Evolutionary conservation across 2,888 invertebrate genomes (phyloP), one percentile per base, ranked within the genome.

Genomic region (Acleris cristana): DNA sequence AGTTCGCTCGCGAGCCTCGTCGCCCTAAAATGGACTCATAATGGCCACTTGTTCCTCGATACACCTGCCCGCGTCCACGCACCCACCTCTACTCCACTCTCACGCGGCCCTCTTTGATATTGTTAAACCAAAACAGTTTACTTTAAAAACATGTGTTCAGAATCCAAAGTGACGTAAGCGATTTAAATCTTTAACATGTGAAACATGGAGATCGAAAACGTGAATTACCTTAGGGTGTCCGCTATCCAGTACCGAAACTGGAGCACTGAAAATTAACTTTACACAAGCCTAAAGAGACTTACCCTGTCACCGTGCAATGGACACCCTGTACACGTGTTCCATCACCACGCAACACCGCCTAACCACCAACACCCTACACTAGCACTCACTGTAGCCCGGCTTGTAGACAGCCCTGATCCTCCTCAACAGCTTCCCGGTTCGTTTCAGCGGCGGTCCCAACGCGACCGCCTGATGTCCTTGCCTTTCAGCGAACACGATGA

Each of bases 21-120:
- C 80, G 80, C 82, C 90, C 91, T 90, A 90, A 91, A 91, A 92
- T 90, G 91, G 90, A 85, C 84, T 88, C 88, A 86, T 89, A 90
- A 91, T 90, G 83, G 89, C 84, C 84, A 88, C 90, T 90, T 82
- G 91, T 90, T 90, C 80, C 81, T 80, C 85, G 81, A 85, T 90
- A 88, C 91, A 91, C 91, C 91, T 90, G 90, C 89, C 82, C 14
- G 30, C 45, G 44, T 10, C 48, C 54, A 19, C 44, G 48, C 55
- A 60, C 60, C 40, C 10, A 51, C 21, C 40, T 51, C 40, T 34
- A 54, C 40, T 40, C 40, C 40, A 34, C 34, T 55, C 7, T 55
- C 55, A 26, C 30, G 49, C 51, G 60, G 61, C 51, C 18, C 34
- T 61, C 26, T 65, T 48, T 57, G 56, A 66, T 65, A 60, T 60